Base-by-base conservation (phyloP, 2,888 invertebrate genomes). In the Trilocha varians region DNA sequence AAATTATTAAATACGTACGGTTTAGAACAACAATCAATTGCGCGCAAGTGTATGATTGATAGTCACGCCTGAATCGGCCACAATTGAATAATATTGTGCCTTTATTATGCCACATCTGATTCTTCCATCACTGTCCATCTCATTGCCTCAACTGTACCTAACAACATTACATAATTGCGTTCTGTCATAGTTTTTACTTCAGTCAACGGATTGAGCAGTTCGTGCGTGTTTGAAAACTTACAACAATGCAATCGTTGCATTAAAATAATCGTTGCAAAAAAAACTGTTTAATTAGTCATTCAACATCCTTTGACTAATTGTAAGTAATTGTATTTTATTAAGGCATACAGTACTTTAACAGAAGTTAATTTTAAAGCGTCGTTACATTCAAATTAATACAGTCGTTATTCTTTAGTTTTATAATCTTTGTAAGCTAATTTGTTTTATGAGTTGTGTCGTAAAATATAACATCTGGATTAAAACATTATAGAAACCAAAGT, bases 141-240 rank as follows among this genome's bases (percentile, higher is more conserved):
- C 17, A 16, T 13, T 34, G 8, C 13, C 17, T 34, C 17, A 13
- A 34, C 32, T 25, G 25, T 11, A 25, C 25, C 13, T 9, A 9
- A 17, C 57, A 58, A 48, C 46, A 58, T 64, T 65, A 65, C 60
- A 61, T 59, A 63, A 65, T 55, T 54, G 57, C 50, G 57, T 61
- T 65, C 66, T 60, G 61, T 56, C 41, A 46, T 45, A 44, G 50
- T 57, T 65, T 67, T 71, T 61, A 55, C 61, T 53, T 45, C 52
- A 51, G 52, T 47, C 53, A 52, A 49, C 50, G 52, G 51, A 59
- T 53, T 47, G 47, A 44, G 52, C 58, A 63, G 62, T 65, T 67
- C 66, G 65, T 64, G 56, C 57, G 55, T 59, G 50, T 52, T 53
- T 38, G 36, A 18, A 42, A 17, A 38, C n/a, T n/a, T n/a, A n/a